These are phyloP conservation scores for Cydia pomonella DNA, from an alignment of 1,140 invertebrate genomes.

Conservation along the genomic window DNA sequence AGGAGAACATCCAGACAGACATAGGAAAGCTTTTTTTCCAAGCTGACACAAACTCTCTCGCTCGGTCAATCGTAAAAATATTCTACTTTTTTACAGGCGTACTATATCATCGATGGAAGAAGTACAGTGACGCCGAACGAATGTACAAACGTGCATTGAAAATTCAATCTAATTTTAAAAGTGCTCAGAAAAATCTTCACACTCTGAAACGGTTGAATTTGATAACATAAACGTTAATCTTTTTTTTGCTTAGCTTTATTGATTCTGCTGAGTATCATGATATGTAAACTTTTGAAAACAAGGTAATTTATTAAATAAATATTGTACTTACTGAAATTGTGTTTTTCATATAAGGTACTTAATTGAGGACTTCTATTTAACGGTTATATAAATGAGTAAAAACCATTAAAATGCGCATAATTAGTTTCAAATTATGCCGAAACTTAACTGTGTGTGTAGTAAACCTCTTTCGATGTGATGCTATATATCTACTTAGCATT, in stretches of 20 bases:
- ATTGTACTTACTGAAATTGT: background rate
- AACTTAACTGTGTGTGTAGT: too few relatives aligned
- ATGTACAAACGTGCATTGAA: constrained; percentile 89
- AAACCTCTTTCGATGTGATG: too few relatives aligned
- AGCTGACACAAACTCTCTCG: too few relatives aligned
- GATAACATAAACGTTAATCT: background rate
- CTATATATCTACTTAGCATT: too few relatives aligned
- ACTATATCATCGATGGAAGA: constrained; percentile 96
- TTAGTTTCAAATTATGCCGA: too few relatives aligned
- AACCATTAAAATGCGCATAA: too few relatives aligned
- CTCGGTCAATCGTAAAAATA: too few relatives aligned
- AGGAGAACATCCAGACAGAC: too few relatives aligned
- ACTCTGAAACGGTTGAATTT: constrained; percentile 54
- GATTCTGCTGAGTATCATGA: background rate
- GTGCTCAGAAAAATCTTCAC: constrained; percentile 85
- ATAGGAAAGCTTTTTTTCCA: too few relatives aligned
- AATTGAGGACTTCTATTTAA: too few relatives aligned
- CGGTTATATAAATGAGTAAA: too few relatives aligned
- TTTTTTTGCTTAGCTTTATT: background rate
- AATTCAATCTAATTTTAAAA: constrained; percentile 85
- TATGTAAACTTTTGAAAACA: background rate
- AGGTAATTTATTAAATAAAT: background rate
- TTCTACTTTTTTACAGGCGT: constrained; percentile 85
- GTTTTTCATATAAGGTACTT: too few relatives aligned
- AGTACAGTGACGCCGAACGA: constrained; percentile 85